Base-by-base conservation (phyloP, 1,140 invertebrate genomes). In the Tribolium castaneum region DNA sequence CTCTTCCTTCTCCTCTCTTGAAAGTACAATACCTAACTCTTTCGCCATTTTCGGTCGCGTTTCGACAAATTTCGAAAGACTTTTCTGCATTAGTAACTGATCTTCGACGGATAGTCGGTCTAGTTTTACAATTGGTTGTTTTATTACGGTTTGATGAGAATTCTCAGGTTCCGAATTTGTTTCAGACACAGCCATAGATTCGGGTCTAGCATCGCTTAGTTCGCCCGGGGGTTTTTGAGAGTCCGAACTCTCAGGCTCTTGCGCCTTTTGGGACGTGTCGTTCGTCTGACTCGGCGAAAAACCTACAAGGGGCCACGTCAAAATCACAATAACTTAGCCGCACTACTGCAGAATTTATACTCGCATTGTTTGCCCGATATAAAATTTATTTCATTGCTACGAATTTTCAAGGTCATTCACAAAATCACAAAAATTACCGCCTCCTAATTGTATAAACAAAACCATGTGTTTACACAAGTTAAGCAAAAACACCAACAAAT, bases 81-180 rank as follows among this genome's bases (percentile, higher is more conserved):
- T 92, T 80, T 90, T 89, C 77, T 92, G 90, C 89, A 92, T 92
- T 14, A 91, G 84, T 39, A 87, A 86, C 76, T 91, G 90, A 83
- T 93, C 92, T 66, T 91, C 86, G 80, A 83, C 84, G 73, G 85
- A 86, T 82, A 85, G 87, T 83, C 82, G 85, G 75, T 80, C 82
- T 84, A 81, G 83, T 80, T 80, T 83, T 35, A 86, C 81, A 35
- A 89, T 86, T 54, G 86, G 87, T 81, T 89, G 88, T 9, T 88
- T 87, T 76, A 86, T 86, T 51, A 62, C 25, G n/a, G 59, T 66
- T 14, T 66, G 59, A 13, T 66, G 59, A 66, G 59, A 66, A 66
- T 66, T 66, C 30, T 66, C 59, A 66, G 59, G 59, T 66, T 66
- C 59, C 14, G 59, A n/a, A 66, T 35, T 66, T 66, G 30, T 35